Percentiles rank a stretch among this genome's conserved stretches.
These are phyloP conservation scores for Rhingia campestris DNA, from an alignment of 2,888 invertebrate species.

Conservation along the genomic window DNA sequence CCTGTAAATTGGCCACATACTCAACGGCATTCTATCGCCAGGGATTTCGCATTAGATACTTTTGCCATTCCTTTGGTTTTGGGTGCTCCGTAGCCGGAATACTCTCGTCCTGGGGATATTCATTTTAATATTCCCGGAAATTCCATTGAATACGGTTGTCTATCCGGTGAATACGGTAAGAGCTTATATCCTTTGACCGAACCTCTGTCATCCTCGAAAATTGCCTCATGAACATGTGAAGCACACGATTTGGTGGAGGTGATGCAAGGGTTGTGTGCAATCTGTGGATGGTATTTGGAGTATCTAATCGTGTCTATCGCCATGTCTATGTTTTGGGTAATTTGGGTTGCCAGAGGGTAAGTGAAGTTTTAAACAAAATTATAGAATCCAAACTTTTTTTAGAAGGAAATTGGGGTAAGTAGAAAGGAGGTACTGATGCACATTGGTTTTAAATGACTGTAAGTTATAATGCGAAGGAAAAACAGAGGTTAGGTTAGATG, in stretches of 20 bases:
- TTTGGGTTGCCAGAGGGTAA: slow-evolving; percentile 31
- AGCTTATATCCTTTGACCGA: slow-evolving; percentile 62
- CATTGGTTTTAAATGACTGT: too few relatives aligned
- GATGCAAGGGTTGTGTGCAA: slow-evolving; percentile 36
- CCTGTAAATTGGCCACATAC: slow-evolving; percentile 54
- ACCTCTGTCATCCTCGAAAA: slow-evolving; percentile 56
- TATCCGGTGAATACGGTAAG: slow-evolving; percentile 30
- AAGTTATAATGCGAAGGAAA: too few relatives aligned
- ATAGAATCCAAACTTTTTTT: too few relatives aligned
- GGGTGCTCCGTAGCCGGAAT: not conserved
- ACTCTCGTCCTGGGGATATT: slow-evolving; percentile 27
- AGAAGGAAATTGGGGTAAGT: too few relatives aligned
- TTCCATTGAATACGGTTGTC: slow-evolving; percentile 51
- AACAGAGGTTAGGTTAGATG: too few relatives aligned
- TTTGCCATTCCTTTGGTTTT: slow-evolving; percentile 2
- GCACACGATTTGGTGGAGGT: slow-evolving; percentile 3
- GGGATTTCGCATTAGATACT: slow-evolving; percentile 28
- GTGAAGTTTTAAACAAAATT: not conserved
- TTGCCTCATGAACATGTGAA: slow-evolving; percentile 56
- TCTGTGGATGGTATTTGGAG: slow-evolving; percentile 36
- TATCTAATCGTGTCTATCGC: slow-evolving; percentile 56
- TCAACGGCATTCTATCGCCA: slow-evolving; percentile 17
- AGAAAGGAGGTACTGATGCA: too few relatives aligned
- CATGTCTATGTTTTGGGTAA: slow-evolving; percentile 8
- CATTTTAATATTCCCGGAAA: slow-evolving; percentile 66